A percentile compares a stretch with the other conserved stretches of the same genome.
phyloP scores from a whole-genome alignment of 1,140 invertebrate species.

The Littorina saxatilis region DNA sequence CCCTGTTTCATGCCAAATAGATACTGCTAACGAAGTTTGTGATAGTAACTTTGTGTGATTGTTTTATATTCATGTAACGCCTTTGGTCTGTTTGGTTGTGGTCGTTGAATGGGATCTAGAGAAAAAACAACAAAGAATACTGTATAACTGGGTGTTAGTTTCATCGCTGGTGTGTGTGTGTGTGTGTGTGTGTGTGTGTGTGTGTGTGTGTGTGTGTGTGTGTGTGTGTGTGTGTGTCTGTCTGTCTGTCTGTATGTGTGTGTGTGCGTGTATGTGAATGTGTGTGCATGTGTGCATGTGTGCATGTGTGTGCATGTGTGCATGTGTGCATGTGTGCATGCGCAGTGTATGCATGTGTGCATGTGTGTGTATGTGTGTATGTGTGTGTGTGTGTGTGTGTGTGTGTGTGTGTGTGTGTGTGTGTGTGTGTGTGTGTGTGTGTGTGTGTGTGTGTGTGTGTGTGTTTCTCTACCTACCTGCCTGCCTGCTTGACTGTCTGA shows the following conservation, averaged over 20 bases:
- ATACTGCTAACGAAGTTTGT: too few relatives aligned
- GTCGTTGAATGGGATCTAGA: too few relatives aligned
- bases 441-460: slow-evolving; percentile 11
- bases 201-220: background rate
- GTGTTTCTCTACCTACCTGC: background rate
- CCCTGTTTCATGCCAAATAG: too few relatives aligned
- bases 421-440: slow-evolving; percentile 11
- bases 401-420: slow-evolving; percentile 15
- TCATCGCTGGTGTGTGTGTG: background rate
- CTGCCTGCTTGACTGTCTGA: too few relatives aligned
- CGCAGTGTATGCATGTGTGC: background rate
- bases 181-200: background rate
- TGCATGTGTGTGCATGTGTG: slow-evolving; percentile 7
- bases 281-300: slow-evolving; percentile 4
- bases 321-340: background rate
- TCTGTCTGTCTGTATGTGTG: background rate
- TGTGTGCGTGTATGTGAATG: background rate
- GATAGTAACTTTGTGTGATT: too few relatives aligned
- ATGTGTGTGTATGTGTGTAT: background rate
- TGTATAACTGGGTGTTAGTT: too few relatives aligned
- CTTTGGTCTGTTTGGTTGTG: too few relatives aligned
- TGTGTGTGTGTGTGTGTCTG: background rate
- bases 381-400: slow-evolving; percentile 15
- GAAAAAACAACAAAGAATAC: too few relatives aligned
- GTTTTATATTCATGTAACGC: too few relatives aligned